Base-by-base conservation (phyloP, 1,140 invertebrate genomes). In the Branchinecta lynchi region DNA sequence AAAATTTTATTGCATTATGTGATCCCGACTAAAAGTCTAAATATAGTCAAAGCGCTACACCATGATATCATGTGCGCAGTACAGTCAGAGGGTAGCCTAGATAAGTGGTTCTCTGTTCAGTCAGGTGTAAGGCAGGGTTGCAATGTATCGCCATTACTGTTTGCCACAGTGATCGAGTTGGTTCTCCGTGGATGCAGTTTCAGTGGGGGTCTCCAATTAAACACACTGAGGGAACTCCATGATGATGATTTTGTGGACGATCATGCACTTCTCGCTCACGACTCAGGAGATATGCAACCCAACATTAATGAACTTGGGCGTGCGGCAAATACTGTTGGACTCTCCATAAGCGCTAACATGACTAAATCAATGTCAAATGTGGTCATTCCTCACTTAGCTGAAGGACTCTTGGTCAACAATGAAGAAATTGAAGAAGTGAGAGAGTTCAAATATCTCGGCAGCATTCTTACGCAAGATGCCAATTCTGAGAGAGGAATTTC, bases 41-140 rank as follows among this genome's bases (percentile, higher is more conserved):
- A 51, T 51, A 51, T 51, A 51, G n/a, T 51, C n/a, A 51, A 51
- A 51, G 46, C 46, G n/a, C 46, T 51, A 51, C n/a, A 51, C 46
- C 46, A 9, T 51, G 46, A 51, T 51, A 51, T 51, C n/a, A 51
- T 51, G 46, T 51, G 9, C 46, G 46, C 46, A 51, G 46, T 51
- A n/a, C 46, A 51, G n/a, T 9, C 46, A 9, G 46, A 51, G 46
- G 46, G 46, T 51, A n/a, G 46, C 46, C 46, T 51, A 51, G n/a
- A 9, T 9, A n/a, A 51, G 9, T 51, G 46, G 46, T 51, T 51
- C 46, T 9, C 46, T n/a, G 46, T 51, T 51, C 46, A 51, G 46
- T 51, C 46, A n/a, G n/a, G 46, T 51, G 46, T 51, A 51, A 51
- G 46, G n/a, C 46, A 51, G 46, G 46, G 46, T n/a, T 51, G 46